Base-by-base conservation (phyloP, 1,140 invertebrate species). In the Ctenoplectra terminalis region DNA sequence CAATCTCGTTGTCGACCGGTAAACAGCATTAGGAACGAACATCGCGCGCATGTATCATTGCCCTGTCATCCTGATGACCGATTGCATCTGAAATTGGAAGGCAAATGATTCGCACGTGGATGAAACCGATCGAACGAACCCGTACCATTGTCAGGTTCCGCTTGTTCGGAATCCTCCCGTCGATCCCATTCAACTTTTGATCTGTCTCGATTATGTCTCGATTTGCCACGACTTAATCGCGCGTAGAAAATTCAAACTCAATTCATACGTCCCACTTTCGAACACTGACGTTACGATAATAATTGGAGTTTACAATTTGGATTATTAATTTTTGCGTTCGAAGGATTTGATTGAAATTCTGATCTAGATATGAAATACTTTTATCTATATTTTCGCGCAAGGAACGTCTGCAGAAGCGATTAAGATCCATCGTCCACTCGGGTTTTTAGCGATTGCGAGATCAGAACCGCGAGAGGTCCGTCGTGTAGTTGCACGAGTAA, bases 1-100 rank as follows among this genome's bases (percentile, higher is more conserved):
- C 50, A 67, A 66, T 81, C 71, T 13, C 17, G 50, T 67, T 67
- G 71, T 75, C 61, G 52, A 67, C 43, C 52, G 26, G 79, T 63
- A 74, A 75, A 74, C 60, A 54, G 79, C 71, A 75, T 75, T 75
- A 75, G 71, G 72, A 81, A 64, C 61, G 72, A 81, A 31, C 50
- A 74, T 29, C 48, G 40, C 31, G 40, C 17, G 71, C 48, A 66
- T 81, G 72, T 60, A 75, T 81, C 79, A 75, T 75, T 48, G 46
- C 52, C 79, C 61, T 81, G 79, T 75, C 79, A 81, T 67, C 61
- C 71, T 48, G 48, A 37, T 81, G 72, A 81, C 61, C 79, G 79
- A 81, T 81, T 81, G 52, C 52, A 66, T 75, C 72, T 67, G 50
- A 63, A 81, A 81, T 74, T 74, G 72, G 40, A 75, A 75, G 61